Percentiles rank a stretch among this genome's conserved stretches.
Conservation (phyloP, 2,797 vertebrate species). For the Protonibea diacanthus region DNA sequence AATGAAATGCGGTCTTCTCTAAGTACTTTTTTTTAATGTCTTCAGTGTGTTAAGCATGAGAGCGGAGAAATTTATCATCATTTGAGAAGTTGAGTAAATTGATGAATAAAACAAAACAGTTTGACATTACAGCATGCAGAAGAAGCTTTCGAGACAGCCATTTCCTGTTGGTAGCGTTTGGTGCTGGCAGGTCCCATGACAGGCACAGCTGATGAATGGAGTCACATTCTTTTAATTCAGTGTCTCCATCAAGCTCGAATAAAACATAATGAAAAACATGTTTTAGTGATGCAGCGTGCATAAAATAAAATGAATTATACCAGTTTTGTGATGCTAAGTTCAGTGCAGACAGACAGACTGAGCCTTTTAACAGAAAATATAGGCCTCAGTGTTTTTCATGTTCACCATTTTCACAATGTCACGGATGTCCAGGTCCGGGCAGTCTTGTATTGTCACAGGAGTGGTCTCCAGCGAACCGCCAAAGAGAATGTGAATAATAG, state of each 20-base stretch:
- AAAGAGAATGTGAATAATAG: slow-evolving; percentile 56
- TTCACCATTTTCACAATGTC: slow-evolving; percentile 45
- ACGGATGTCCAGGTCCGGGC: slow-evolving; percentile 61
- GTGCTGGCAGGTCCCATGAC: slow-evolving; percentile 52
- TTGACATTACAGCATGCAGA: slow-evolving; percentile 60
- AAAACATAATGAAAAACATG: not conserved
- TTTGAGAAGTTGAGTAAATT: not conserved
- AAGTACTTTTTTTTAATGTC: not conserved
- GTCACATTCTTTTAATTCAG: slow-evolving; percentile 42
- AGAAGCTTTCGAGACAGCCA: slow-evolving; percentile 58
- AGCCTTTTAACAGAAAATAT: not conserved
- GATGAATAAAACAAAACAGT: not conserved
- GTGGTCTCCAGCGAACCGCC: slow-evolving; percentile 42
- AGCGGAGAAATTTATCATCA: not conserved
- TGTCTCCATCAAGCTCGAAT: slow-evolving; percentile 53
- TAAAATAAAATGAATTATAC: not conserved
- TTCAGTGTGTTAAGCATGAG: not conserved
- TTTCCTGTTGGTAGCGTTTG: slow-evolving; percentile 63
- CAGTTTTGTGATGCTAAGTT: not conserved
- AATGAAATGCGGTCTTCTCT: not conserved
- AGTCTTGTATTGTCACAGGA: slow-evolving; percentile 52
- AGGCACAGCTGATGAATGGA: slow-evolving; percentile 53
- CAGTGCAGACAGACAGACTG: not conserved
- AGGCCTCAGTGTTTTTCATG: not conserved
- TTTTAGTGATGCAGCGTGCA: not conserved